Conservation (phyloP, 2,797 vertebrate genomes). For the Phataginus tricuspis region DNA sequence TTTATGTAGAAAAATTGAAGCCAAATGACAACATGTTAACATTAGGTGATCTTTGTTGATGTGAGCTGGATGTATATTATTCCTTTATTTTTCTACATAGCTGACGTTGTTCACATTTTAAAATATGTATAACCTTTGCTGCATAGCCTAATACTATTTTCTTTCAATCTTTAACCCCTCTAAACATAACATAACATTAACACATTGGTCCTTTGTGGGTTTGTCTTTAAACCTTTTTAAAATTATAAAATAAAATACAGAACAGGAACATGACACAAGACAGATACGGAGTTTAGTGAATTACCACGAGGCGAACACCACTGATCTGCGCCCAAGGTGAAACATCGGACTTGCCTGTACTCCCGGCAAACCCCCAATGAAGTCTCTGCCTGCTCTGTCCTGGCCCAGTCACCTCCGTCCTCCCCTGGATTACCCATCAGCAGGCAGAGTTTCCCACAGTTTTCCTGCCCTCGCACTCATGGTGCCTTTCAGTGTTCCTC, state of each 20-base stretch:
- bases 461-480: accelerated
- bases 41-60: background rate
- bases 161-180: background rate
- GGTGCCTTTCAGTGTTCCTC: background rate
- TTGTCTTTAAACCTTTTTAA: background rate
- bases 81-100: background rate
- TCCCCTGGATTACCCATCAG: accelerated
- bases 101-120: background rate
- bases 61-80: background rate
- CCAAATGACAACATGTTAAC: background rate
- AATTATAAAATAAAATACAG: background rate
- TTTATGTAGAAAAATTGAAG: background rate
- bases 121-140: background rate
- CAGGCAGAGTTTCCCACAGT: accelerated
- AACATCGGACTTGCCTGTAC: accelerated
- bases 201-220: background rate
- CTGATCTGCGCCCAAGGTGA: background rate
- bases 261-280: background rate
- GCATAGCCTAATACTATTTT: background rate
- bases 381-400: accelerated
- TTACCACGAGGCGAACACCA: background rate
- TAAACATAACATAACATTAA: background rate
- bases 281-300: background rate
- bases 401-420: accelerated
- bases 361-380: background rate